These are phyloP conservation scores for Paramacrobiotus metropolitanus DNA, from an alignment of 1,140 invertebrate species.

Conservation along the genomic window DNA sequence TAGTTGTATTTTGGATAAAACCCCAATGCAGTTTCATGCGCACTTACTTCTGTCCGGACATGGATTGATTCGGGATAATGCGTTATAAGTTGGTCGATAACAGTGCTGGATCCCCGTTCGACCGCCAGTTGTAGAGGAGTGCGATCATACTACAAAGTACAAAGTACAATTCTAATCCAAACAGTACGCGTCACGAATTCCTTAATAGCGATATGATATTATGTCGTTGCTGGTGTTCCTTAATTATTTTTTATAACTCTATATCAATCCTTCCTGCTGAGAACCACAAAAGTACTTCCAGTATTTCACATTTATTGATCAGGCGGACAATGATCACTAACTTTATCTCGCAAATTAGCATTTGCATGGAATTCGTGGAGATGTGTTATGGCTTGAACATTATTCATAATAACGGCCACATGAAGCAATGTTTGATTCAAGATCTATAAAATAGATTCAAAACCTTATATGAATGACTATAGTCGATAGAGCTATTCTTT, in stretches of 20 bases:
- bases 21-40: not conserved
- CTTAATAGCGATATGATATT: not conserved
- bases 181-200: no score
- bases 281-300: not conserved
- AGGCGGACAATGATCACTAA: not conserved
- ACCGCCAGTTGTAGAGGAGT: not conserved
- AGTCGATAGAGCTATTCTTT: not conserved
- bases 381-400: not conserved
- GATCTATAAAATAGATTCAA: not conserved
- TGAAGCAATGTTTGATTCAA: not conserved
- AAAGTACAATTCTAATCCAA: not conserved
- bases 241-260: not conserved
- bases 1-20: not conserved
- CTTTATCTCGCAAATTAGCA: not conserved
- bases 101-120: not conserved
- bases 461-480: not conserved
- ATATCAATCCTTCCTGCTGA: not conserved
- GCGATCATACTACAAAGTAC: not conserved
- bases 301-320: not conserved
- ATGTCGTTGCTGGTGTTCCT: not conserved
- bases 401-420: not conserved
- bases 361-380: not conserved
- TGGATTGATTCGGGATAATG: not conserved
- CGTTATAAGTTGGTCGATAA: not conserved
- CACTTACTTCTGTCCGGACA: not conserved